Base-by-base conservation (phyloP, 2,888 invertebrate genomes). In the Pristionchus entomophagus region DNA sequence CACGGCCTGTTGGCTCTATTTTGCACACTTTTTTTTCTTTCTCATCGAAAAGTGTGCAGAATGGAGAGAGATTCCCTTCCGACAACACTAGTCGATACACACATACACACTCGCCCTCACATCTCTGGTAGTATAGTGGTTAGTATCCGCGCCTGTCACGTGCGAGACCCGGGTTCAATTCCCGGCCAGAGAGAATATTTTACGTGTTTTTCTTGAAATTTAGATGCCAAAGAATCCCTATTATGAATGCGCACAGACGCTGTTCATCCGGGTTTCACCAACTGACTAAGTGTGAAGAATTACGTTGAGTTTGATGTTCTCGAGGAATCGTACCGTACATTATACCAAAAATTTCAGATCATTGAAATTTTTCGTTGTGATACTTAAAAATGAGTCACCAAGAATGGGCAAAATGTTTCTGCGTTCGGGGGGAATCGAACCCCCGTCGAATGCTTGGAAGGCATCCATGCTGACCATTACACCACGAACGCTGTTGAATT, bases 161-260 rank as follows among this genome's bases (percentile, higher is more conserved):
- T 88, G 88, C 88, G 88, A 87, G 88, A 88, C 88, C 88, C 88
- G 88, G 88, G 88, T 88, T 88, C 88, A 88, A 88, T 88, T 88
- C 87, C 87, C 88, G 88, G 88, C 87, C 88, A 87, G 88, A 86
- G 88, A 87, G 87, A 87, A 87, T 69, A 22, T 86, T 86, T 86
- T 86, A 82, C 69, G 6, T 6, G 4, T 17, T 6, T 69, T 56
- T 56, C n/a, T 56, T 17, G 49, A 49, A 49, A 49, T 49, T 8
- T 8, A 22, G n/a, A n/a, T 26, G 12, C 26, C 22, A 12, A 17
- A 65, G 14, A 65, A n/a, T 65, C 19, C 29, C 65, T 22, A 65
- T 14, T 65, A 26, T n/a, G 10, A 19, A 14, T 77, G 19, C 14
- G 12, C n/a, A n/a, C n/a, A n/a, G n/a, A n/a, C n/a, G n/a, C n/a